Percentiles rank a stretch among this genome's conserved stretches.
Conservation (phyloP, 2,113 vertebrate genomes). For the Regulus satrapa region DNA sequence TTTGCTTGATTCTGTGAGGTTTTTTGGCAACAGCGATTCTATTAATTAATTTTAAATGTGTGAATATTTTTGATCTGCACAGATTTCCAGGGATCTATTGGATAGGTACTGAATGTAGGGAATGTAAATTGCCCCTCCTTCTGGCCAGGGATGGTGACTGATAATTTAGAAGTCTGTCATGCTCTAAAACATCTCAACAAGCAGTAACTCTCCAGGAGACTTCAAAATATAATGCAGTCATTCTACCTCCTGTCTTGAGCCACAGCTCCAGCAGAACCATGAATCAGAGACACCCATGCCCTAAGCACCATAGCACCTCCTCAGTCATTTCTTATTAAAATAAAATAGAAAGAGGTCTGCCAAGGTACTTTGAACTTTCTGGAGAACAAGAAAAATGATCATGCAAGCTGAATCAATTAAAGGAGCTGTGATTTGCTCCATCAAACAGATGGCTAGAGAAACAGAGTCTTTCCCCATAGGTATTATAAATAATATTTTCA, state of each 20-base stretch:
- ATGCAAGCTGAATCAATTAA: constrained; percentile 10
- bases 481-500: constrained; percentile 60
- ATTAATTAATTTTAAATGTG: not conserved
- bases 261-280: not conserved
- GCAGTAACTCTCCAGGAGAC: not conserved
- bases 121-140: not conserved
- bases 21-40: not conserved
- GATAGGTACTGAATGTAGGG: not conserved
- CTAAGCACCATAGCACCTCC: not conserved
- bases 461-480: constrained; percentile 32
- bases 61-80: not conserved
- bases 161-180: not conserved
- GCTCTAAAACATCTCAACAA: not conserved
- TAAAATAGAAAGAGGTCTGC: not conserved
- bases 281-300: not conserved
- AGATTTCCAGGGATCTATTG: not conserved
- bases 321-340: not conserved
- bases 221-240: not conserved
- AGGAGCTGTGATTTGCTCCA: not conserved
- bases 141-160: not conserved
- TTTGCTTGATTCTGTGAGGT: not conserved
- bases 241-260: not conserved
- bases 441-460: not conserved
- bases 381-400: not conserved
- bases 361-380: not conserved